A percentile compares a stretch with the other conserved stretches of the same genome.
These are phyloP conservation scores for Hydrolagus colliei DNA, from an alignment of 2,797 vertebrate species.

Conservation along the genomic window DNA sequence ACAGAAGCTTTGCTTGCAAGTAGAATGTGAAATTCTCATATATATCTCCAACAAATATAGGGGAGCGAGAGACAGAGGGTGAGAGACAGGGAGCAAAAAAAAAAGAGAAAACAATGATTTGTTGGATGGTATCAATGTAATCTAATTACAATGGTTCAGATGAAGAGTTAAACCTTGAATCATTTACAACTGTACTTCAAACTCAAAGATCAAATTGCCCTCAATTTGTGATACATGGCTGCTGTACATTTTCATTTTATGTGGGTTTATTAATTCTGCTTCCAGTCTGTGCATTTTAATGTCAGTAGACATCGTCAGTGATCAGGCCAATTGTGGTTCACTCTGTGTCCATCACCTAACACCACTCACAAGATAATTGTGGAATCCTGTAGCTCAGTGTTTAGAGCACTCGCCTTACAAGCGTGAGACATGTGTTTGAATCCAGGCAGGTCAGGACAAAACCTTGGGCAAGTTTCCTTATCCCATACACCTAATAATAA, in stretches of 20 bases:
- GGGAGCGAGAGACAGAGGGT: too few relatives aligned
- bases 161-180: background rate
- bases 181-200: too few relatives aligned
- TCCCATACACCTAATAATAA: too few relatives aligned
- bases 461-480: too few relatives aligned
- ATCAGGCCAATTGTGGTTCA: background rate
- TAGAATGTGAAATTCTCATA: background rate
- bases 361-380: background rate
- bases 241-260: too few relatives aligned
- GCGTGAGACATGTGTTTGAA: too few relatives aligned
- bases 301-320: background rate
- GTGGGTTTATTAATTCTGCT: too few relatives aligned
- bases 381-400: too few relatives aligned
- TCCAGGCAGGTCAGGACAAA: too few relatives aligned
- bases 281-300: background rate
- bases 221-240: too few relatives aligned
- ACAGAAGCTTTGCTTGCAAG: background rate
- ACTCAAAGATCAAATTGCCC: background rate
- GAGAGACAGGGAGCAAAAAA: too few relatives aligned
- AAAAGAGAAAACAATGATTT: background rate
- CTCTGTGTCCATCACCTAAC: background rate
- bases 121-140: background rate
- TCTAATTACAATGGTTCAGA: background rate
- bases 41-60: background rate
- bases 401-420: too few relatives aligned